Conservation (phyloP, 1,140 invertebrate genomes). For the Marisa cornuarietis region DNA sequence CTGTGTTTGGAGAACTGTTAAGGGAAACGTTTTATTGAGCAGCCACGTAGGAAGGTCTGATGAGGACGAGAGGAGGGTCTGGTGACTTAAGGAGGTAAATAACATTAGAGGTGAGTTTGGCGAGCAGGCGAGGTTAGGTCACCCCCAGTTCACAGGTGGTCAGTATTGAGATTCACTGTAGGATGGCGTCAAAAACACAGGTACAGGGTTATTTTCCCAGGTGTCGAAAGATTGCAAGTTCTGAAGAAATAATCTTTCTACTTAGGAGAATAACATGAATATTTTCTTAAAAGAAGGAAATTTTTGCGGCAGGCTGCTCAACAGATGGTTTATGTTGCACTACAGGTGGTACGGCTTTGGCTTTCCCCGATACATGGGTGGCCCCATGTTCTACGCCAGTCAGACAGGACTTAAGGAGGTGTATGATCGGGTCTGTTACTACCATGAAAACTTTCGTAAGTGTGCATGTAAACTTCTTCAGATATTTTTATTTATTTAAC, state of each 20-base stretch:
- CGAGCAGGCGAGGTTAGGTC: background rate
- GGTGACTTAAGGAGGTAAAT: too few relatives aligned
- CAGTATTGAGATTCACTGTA: background rate
- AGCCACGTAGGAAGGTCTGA: too few relatives aligned
- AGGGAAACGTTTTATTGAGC: too few relatives aligned
- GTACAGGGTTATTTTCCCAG: background rate
- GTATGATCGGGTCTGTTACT: slow-evolving; percentile 54
- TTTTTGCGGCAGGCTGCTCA: background rate
- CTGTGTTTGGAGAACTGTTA: too few relatives aligned
- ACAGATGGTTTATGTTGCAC: slow-evolving; percentile 3
- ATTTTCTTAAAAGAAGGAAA: background rate
- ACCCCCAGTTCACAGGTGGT: background rate
- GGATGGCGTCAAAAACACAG: too few relatives aligned
- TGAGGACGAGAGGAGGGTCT: too few relatives aligned
- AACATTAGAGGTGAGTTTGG: too few relatives aligned
- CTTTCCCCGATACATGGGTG: slow-evolving; percentile 55
- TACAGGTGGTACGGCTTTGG: slow-evolving; percentile 54
- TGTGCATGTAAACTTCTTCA: slow-evolving; percentile 11
- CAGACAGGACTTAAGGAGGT: slow-evolving; percentile 49
- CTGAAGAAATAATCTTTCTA: background rate
- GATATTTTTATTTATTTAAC: background rate
- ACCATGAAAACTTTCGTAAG: slow-evolving; percentile 54
- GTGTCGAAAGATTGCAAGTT: background rate
- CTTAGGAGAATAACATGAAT: slow-evolving; percentile 16
- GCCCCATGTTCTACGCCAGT: slow-evolving; percentile 59